Conservation (phyloP, 2,797 vertebrate genomes). For the Micropoecilia bifurca region DNA sequence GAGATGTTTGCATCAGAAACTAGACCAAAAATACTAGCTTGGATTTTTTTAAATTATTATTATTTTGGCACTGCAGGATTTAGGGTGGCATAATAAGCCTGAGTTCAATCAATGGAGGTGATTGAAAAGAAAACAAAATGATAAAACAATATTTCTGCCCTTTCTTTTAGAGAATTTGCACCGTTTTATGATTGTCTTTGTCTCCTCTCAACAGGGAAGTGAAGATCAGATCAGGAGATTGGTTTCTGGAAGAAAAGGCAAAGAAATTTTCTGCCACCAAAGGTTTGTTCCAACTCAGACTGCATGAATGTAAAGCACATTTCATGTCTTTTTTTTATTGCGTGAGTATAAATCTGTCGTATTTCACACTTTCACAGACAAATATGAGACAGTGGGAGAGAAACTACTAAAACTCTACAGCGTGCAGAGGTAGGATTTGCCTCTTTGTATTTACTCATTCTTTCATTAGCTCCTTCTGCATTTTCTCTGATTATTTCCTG, state of each 20-base stretch:
- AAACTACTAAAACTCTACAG: constrained; percentile 86
- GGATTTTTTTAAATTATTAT: no score
- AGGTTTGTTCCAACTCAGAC: constrained; percentile 76
- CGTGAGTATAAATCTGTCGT: not conserved
- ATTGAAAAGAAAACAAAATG: not conserved
- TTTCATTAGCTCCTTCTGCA: not conserved
- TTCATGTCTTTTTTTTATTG: not conserved
- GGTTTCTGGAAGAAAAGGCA: constrained; percentile 91
- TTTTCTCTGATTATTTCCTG: not conserved
- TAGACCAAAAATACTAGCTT: no score
- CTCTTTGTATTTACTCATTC: not conserved
- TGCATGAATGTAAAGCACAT: not conserved
- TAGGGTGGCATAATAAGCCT: not conserved
- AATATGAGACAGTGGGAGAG: constrained; percentile 85
- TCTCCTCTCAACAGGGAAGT: constrained; percentile 82
- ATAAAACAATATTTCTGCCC: not conserved
- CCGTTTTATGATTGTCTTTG: not conserved
- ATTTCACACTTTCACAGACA: constrained; percentile 74
- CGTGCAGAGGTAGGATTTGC: constrained; percentile 81
- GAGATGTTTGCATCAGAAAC: no score
- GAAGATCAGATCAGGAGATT: constrained; percentile 91
- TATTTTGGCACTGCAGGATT: not conserved
- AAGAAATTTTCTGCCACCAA: constrained; percentile 87
- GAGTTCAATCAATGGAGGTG: not conserved
- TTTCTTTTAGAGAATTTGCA: not conserved